Evolutionary conservation across 2,113 vertebrate genomes (phyloP).

Genomic region (Elaphurus davidianus): DNA sequence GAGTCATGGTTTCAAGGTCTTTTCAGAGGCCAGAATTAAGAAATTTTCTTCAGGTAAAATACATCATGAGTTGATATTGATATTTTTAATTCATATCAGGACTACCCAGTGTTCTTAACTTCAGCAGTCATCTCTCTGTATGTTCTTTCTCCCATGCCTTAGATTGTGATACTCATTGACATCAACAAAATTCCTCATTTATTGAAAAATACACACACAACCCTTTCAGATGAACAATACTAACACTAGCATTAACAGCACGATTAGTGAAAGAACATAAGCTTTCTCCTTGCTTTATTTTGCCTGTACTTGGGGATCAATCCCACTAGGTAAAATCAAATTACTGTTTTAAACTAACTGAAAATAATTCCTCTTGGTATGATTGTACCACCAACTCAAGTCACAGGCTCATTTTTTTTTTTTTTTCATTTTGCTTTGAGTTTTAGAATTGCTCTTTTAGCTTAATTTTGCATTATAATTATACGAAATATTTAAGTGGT

Average conservation of each 20-base stretch:
- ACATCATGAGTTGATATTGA: background rate
- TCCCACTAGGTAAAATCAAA: background rate
- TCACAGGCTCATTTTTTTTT: background rate
- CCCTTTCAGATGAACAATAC: background rate
- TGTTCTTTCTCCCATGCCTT: background rate
- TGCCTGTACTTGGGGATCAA: background rate
- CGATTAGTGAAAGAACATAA: background rate
- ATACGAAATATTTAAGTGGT: conserved; percentile 7
- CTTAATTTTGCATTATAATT: conserved; percentile 7
- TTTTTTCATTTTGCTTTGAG: background rate
- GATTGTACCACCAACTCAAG: background rate
- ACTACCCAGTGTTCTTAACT: background rate
- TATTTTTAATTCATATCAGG: background rate
- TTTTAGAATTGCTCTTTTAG: background rate
- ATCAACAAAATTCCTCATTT: background rate
- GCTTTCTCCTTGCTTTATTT: background rate
- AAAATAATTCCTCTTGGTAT: background rate
- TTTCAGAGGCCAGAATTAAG: background rate
- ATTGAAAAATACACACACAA: background rate
- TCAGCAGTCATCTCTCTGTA: background rate
- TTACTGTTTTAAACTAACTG: background rate
- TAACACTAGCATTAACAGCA: background rate
- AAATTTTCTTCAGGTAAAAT: background rate
- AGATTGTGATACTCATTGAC: background rate
- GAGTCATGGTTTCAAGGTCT: background rate